phyloP scores from a whole-genome alignment of 2,888 invertebrate genomes.

The Alcis repandata region DNA sequence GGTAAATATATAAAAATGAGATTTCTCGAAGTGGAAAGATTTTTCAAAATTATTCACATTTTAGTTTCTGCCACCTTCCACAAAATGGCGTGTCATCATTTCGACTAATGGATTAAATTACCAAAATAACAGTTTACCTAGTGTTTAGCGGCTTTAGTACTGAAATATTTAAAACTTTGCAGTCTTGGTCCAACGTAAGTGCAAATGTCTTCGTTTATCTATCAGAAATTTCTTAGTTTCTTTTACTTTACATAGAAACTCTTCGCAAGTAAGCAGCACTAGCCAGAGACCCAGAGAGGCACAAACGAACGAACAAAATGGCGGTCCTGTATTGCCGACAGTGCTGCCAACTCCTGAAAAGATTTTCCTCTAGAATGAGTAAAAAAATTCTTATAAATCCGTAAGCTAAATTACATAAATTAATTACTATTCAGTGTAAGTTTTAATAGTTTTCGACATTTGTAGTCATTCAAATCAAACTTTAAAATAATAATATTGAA shows the following conservation, averaged over 20 bases:
- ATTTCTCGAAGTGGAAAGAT: too few species aligned
- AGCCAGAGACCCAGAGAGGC: not conserved
- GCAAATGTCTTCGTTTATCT: not conserved
- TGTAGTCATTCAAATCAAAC: too few species aligned
- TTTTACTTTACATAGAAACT: not conserved
- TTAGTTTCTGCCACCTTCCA: conserved; percentile 9
- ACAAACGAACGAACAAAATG: conserved; percentile 3
- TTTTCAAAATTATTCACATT: not conserved
- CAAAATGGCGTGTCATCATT: conserved; percentile 13
- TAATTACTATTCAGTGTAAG: too few species aligned
- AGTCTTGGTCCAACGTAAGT: not conserved
- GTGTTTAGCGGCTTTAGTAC: not conserved
- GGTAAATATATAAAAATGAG: too few species aligned
- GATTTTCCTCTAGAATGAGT: not conserved
- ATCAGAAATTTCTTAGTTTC: not conserved
- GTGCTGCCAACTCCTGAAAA: not conserved
- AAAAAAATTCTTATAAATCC: too few species aligned
- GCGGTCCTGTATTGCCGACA: not conserved
- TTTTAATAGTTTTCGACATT: too few species aligned
- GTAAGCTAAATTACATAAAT: too few species aligned
- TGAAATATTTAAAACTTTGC: not conserved
- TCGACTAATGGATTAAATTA: not conserved
- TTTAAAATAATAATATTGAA: too few species aligned
- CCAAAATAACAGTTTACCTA: conserved; percentile 4
- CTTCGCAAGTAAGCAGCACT: not conserved